Conservation (phyloP, 1,140 invertebrate genomes). For the Mercenaria mercenaria region DNA sequence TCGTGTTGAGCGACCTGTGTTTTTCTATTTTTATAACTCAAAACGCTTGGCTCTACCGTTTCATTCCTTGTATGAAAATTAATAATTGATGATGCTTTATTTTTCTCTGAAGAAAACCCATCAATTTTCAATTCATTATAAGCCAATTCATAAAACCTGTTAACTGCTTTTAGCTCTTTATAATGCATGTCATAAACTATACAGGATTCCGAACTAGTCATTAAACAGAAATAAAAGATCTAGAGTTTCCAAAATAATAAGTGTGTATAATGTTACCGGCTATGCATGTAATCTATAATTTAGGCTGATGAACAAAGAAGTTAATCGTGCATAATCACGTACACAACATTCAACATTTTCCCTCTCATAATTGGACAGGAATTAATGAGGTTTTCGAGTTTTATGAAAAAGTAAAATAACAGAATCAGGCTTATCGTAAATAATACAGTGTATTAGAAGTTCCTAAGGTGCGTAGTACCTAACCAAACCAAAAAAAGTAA, state of each 20-base stretch:
- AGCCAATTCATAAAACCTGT: conserved; percentile 46
- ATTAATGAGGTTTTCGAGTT: conserved; percentile 6
- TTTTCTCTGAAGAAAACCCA: conserved; percentile 54
- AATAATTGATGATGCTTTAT: too few species aligned
- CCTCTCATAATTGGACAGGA: background rate
- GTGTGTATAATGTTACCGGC: conserved; percentile 7
- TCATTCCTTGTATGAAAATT: too few species aligned
- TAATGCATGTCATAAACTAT: conserved; percentile 52
- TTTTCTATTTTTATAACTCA: too few species aligned
- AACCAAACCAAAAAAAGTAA: too few species aligned
- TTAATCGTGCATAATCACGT: background rate
- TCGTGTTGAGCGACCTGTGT: too few species aligned
- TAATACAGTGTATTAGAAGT: too few species aligned
- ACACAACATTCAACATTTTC: too few species aligned
- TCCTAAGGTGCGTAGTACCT: too few species aligned
- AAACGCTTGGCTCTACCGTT: too few species aligned
- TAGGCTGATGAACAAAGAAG: background rate
- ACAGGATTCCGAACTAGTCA: background rate
- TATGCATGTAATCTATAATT: conserved; percentile 35
- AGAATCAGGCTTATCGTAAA: too few species aligned
- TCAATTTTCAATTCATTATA: conserved; percentile 61
- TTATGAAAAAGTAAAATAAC: too few species aligned
- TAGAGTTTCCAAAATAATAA: conserved; percentile 55
- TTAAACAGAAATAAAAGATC: conserved; percentile 53
- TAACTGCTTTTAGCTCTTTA: conserved; percentile 2